Conservation (phyloP, 1,140 invertebrate species). For the Habropoda laboriosa region DNA sequence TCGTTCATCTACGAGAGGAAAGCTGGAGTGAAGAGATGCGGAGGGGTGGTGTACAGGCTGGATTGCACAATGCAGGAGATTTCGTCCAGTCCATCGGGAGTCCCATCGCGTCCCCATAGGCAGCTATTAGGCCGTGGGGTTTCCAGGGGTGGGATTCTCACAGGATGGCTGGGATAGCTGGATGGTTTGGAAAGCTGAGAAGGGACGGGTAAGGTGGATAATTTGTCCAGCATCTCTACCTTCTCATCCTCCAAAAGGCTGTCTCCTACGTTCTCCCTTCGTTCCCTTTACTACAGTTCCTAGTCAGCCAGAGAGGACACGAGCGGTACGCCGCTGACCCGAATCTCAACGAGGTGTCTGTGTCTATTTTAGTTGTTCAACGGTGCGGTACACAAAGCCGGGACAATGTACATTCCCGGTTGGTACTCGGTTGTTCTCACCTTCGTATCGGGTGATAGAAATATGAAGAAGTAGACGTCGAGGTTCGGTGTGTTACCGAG, state of each 20-base stretch:
- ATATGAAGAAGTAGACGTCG: neutral
- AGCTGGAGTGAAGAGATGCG: constrained; percentile 26
- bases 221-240: constrained; percentile 74
- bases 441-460: neutral
- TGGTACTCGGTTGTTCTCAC: neutral
- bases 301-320: constrained; percentile 38
- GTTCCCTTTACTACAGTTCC: constrained; percentile 13
- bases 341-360: constrained; percentile 76
- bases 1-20: neutral
- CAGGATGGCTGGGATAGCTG: constrained; percentile 53
- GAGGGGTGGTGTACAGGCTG: constrained; percentile 28
- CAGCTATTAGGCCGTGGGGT: constrained; percentile 71
- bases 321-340: constrained; percentile 71
- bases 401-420: neutral
- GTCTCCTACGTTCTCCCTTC: constrained; percentile 10
- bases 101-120: constrained; percentile 69
- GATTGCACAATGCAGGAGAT: constrained; percentile 75
- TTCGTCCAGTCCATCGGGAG: constrained; percentile 73
- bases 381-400: neutral
- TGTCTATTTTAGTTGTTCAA: constrained; percentile 61
- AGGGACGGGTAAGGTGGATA: constrained; percentile 72
- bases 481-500: neutral
- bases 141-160: constrained; percentile 46
- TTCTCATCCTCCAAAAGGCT: neutral
- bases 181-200: constrained; percentile 52